Percentiles rank a stretch among this genome's conserved stretches.
These are phyloP conservation scores for Clanis bilineata DNA, from an alignment of 2,888 invertebrate species.

Conservation along the genomic window DNA sequence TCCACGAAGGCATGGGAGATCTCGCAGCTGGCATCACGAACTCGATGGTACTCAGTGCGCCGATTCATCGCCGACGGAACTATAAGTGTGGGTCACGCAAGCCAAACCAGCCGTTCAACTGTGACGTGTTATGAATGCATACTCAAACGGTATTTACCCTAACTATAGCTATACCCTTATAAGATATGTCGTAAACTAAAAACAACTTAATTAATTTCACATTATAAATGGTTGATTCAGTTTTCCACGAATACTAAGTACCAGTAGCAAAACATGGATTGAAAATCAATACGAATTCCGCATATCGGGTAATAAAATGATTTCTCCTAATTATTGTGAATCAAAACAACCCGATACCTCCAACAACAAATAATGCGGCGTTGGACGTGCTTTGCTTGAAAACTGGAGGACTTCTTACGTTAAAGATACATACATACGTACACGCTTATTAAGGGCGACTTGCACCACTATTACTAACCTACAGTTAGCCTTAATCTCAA, in stretches of 20 bases:
- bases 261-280: not conserved
- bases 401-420: no score
- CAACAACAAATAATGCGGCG: no score
- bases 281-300: not conserved
- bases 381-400: no score
- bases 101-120: conserved; percentile 43
- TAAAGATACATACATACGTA: no score
- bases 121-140: conserved; percentile 32
- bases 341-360: no score
- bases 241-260: not conserved
- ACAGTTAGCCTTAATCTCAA: no score
- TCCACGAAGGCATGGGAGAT: conserved; percentile 78
- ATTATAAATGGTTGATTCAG: not conserved
- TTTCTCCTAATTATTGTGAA: no score
- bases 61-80: conserved; percentile 58
- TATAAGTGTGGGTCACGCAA: conserved; percentile 68
- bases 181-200: not conserved
- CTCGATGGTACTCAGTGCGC: conserved; percentile 77
- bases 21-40: conserved; percentile 72
- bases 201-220: not conserved
- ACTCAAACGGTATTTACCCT: conserved; percentile 1
- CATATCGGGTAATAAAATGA: no score
- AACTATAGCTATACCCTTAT: not conserved
- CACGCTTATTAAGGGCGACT: no score
- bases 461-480: no score